Evolutionary conservation across 2,113 vertebrate species (phyloP).

Genomic region (Halcyon malimbica): DNA sequence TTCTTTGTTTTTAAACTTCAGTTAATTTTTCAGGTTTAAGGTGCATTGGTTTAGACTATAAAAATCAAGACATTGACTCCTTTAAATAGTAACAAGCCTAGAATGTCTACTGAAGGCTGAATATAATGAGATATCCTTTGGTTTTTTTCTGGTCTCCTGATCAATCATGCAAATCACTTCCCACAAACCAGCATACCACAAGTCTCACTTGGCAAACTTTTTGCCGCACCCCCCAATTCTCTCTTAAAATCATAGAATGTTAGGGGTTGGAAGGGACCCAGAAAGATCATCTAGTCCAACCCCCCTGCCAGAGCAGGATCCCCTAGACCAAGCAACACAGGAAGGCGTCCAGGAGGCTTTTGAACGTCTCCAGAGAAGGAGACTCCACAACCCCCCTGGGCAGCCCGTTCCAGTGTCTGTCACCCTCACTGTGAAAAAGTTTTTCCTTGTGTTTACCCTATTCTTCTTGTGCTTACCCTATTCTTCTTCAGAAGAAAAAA

Average conservation of each 20-base stretch:
- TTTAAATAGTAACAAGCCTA: background rate
- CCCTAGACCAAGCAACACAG: no score
- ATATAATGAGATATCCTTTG: background rate
- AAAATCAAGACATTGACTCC: background rate
- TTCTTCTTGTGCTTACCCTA: no score
- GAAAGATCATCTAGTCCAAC: no score
- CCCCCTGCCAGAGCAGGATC: no score
- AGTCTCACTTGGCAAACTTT: background rate
- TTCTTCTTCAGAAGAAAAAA: background rate
- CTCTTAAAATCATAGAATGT: no score
- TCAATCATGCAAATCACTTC: slow-evolving; percentile 24
- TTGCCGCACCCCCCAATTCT: background rate
- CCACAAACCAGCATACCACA: background rate
- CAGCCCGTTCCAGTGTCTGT: no score
- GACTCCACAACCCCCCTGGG: no score
- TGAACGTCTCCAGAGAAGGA: no score
- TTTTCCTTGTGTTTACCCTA: no score
- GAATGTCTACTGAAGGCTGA: background rate
- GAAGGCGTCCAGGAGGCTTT: no score
- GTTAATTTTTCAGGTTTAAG: background rate
- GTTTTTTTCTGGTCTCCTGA: background rate
- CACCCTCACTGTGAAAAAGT: no score
- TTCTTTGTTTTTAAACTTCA: background rate
- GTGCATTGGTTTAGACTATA: background rate
- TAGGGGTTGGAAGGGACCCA: no score